Percentiles rank a stretch among this genome's conserved stretches.
Conservation (phyloP, 2,888 invertebrate species). For the Mesorhabditis sp. region DNA sequence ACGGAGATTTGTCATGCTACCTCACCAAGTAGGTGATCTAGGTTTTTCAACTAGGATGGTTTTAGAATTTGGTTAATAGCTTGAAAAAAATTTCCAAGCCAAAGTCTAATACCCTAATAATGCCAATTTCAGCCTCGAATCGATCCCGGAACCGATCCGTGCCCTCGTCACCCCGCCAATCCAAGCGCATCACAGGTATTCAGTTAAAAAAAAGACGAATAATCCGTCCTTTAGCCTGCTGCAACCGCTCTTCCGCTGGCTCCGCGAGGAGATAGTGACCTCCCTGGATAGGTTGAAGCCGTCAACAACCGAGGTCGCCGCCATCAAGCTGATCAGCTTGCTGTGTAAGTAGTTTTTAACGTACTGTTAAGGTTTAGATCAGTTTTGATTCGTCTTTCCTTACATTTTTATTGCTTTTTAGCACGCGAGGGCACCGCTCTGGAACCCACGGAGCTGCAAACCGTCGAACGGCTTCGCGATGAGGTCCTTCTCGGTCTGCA, state of each 20-base stretch:
- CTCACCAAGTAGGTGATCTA: not conserved
- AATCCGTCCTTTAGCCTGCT: constrained; percentile 14
- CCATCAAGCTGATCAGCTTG: constrained; percentile 32
- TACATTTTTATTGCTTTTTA: not conserved
- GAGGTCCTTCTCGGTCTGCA: not conserved
- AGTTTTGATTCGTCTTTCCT: no score
- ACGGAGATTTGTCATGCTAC: not conserved
- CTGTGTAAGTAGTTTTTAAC: constrained; percentile 22
- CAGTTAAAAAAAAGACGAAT: not conserved
- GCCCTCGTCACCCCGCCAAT: constrained; percentile 5
- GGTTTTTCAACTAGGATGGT: no score
- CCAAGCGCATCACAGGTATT: not conserved
- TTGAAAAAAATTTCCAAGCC: not conserved
- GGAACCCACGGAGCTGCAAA: not conserved
- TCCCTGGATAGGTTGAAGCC: constrained; percentile 24
- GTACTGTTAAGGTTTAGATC: no score
- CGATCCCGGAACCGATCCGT: constrained; percentile 1
- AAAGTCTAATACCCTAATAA: not conserved
- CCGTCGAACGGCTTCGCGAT: not conserved
- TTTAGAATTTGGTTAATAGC: no score
- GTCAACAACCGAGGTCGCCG: constrained; percentile 24
- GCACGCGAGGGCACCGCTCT: not conserved
- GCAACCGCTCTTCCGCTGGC: constrained; percentile 21
- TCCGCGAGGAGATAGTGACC: constrained; percentile 28
- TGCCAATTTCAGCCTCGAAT: not conserved